These are phyloP conservation scores for Tanytarsus gracilentus DNA, from an alignment of 2,888 invertebrate genomes.

Conservation along the genomic window DNA sequence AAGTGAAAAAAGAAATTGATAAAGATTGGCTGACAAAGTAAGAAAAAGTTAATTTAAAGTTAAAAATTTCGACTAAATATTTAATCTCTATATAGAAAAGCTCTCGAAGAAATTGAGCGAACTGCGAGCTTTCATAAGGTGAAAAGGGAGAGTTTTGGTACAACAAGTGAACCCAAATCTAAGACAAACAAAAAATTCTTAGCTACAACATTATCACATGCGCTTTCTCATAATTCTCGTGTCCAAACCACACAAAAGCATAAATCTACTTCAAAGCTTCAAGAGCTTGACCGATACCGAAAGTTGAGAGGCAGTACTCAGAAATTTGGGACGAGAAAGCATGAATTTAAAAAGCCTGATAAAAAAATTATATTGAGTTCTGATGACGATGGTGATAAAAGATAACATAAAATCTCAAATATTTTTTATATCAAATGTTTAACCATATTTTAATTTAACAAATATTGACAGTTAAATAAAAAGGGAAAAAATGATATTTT, in stretches of 20 bases:
- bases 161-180: constrained; percentile 10
- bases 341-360: constrained; percentile 14
- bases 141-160: constrained; percentile 6
- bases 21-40: constrained; percentile 23
- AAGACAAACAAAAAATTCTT: constrained; percentile 18
- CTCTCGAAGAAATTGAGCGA: constrained; percentile 11
- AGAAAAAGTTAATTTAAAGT: not conserved
- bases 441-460: too few species aligned
- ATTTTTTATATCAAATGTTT: too few species aligned
- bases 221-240: constrained; percentile 8
- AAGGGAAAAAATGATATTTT: too few species aligned
- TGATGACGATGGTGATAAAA: not conserved
- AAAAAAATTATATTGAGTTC: constrained; percentile 5
- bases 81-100: constrained; percentile 13
- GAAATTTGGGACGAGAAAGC: constrained; percentile 20
- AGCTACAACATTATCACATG: not conserved
- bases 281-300: constrained; percentile 12
- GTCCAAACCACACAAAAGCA: not conserved
- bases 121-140: constrained; percentile 3
- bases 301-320: not conserved
- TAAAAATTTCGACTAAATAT: not conserved
- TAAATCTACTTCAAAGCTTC: constrained; percentile 12
- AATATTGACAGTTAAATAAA: too few species aligned
- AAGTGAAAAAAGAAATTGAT: not conserved
- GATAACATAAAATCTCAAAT: too few species aligned